A percentile compares a stretch with the other conserved stretches of the same genome.
These are phyloP conservation scores for Leptinotarsa peninsularis DNA, from an alignment of 2,888 invertebrate genomes.

Conservation along the genomic window DNA sequence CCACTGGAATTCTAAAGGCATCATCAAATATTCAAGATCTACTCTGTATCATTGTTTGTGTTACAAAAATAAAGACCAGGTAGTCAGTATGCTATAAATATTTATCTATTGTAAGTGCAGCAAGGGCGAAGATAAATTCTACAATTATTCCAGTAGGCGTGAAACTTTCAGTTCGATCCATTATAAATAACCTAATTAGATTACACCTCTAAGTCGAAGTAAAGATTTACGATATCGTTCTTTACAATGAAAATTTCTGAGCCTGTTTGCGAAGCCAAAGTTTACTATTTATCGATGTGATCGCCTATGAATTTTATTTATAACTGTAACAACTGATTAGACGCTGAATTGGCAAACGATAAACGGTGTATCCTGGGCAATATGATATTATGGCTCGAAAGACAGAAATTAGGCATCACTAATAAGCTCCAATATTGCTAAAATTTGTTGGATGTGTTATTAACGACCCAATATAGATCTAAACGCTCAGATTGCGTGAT, in stretches of 20 bases:
- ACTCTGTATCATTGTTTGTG: background rate
- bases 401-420: too few relatives aligned
- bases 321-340: conserved; percentile 16
- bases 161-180: conserved; percentile 2
- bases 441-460: too few relatives aligned
- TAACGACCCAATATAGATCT: too few relatives aligned
- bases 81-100: conserved; percentile 12
- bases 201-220: background rate
- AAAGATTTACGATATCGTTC: conserved; percentile 17
- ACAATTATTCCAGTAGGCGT: conserved; percentile 18
- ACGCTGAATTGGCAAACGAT: conserved; percentile 18
- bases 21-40: conserved; percentile 1
- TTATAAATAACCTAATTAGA: conserved; percentile 19
- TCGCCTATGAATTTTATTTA: conserved; percentile 33
- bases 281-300: conserved; percentile 30
- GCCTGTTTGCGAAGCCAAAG: conserved; percentile 28
- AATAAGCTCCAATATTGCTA: too few relatives aligned
- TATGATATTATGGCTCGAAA: too few relatives aligned
- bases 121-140: conserved; percentile 11
- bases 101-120: conserved; percentile 4
- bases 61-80: conserved; percentile 19
- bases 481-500: too few relatives aligned
- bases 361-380: background rate
- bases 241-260: conserved; percentile 30
- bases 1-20: background rate